These are phyloP conservation scores for Sinonovacula constricta DNA, from an alignment of 1,140 invertebrate species.

Conservation along the genomic window DNA sequence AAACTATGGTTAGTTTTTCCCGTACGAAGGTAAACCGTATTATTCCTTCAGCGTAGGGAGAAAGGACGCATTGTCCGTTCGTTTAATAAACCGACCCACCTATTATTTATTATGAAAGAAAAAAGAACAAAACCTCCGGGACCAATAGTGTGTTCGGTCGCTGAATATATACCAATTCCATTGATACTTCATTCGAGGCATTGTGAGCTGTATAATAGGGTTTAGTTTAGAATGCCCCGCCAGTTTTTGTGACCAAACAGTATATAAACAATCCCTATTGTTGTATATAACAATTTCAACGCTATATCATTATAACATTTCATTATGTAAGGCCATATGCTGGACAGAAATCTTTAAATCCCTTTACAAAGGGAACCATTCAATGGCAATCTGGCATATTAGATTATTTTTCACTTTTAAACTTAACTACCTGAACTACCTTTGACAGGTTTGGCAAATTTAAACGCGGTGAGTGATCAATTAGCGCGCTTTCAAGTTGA, in stretches of 20 bases:
- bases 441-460: too few species aligned
- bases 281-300: slow-evolving; percentile 23
- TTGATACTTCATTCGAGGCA: slow-evolving; percentile 9
- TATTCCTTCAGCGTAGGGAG: too few species aligned
- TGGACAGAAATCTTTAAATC: slow-evolving; percentile 30
- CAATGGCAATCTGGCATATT: slow-evolving; percentile 21
- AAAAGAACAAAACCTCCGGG: slow-evolving; percentile 43
- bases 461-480: too few species aligned
- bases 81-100: slow-evolving; percentile 32
- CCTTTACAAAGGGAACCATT: slow-evolving; percentile 26
- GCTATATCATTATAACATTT: slow-evolving; percentile 32
- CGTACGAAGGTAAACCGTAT: too few species aligned
- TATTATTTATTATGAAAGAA: slow-evolving; percentile 39
- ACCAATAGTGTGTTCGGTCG: too few species aligned
- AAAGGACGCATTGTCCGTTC: slow-evolving; percentile 22
- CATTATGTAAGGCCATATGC: slow-evolving; percentile 34
- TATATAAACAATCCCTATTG: slow-evolving; percentile 30
- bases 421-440: too few species aligned
- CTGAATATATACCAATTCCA: too few species aligned
- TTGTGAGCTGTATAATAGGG: slow-evolving; percentile 28
- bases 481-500: too few species aligned
- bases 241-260: slow-evolving; percentile 22
- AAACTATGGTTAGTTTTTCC: too few species aligned
- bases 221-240: too few species aligned
- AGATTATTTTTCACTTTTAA: slow-evolving; percentile 36